Evolutionary conservation across 2,888 invertebrate species (phyloP).

Genomic region (Melieria picta): DNA sequence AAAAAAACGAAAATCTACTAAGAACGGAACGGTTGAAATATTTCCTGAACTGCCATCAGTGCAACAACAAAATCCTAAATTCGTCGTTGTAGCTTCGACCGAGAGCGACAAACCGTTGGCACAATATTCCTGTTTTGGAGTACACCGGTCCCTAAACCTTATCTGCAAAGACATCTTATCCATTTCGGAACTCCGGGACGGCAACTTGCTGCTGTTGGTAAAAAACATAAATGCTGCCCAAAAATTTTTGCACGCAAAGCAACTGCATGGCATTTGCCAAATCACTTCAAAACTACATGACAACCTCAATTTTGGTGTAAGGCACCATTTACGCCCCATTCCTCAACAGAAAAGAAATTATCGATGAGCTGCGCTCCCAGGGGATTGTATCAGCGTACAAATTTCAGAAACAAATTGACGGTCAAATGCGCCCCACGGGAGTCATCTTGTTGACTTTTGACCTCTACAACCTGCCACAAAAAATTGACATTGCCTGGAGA

Average conservation of each 20-base stretch:
- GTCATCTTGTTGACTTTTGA: slow-evolving; percentile 17
- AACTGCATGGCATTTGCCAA: background rate
- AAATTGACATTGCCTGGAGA: slow-evolving; percentile 20
- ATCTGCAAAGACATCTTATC: background rate
- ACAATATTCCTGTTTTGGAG: background rate
- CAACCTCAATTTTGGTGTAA: slow-evolving; percentile 8
- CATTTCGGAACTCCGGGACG: background rate
- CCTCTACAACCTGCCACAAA: slow-evolving; percentile 16
- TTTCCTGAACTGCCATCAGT: background rate
- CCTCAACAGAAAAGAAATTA: slow-evolving; percentile 16
- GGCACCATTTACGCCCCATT: slow-evolving; percentile 12
- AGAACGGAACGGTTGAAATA: background rate
- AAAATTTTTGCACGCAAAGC: background rate
- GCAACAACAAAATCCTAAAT: background rate
- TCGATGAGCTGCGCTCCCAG: slow-evolving; percentile 14
- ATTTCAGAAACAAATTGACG: slow-evolving; percentile 7
- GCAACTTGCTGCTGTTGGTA: background rate
- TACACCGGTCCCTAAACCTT: background rate
- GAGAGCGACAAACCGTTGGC: background rate
- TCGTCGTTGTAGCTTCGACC: background rate
- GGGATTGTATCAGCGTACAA: slow-evolving; percentile 6
- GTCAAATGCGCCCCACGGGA: slow-evolving; percentile 6
- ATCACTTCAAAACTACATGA: slow-evolving; percentile 3
- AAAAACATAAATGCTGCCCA: background rate
- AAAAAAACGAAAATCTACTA: background rate